Base-by-base conservation (phyloP, 2,113 vertebrate genomes). In the Sterrhoptilus dennistouni region DNA sequence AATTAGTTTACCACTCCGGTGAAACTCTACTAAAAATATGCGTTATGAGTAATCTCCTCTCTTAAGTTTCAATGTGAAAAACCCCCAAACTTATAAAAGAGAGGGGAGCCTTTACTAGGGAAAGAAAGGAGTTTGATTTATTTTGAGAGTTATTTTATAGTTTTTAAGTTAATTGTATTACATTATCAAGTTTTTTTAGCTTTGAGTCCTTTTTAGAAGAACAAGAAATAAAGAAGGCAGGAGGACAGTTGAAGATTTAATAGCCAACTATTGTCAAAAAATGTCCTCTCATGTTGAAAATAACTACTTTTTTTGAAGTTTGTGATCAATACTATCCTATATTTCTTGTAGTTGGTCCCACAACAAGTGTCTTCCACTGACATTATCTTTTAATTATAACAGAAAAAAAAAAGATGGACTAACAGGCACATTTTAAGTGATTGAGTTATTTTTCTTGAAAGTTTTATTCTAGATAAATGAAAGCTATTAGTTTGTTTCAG, bases 331-430 rank as follows among this genome's bases (percentile, higher is more conserved):
- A 72, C 50, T 68, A 22, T 72, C 45, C 82, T 75, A 69, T 93
- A 50, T 93, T 82, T 95, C 61, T 87, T 85, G 45, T 54, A 64
- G 44, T 24, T 33, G 7, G 42, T 82, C 31, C 40, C 53, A 59
- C 40, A 83, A 50, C 16, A 84, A 87, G 22, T 57, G 6, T 93
- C 36, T 85, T 82, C n/a, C 36, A 28, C 35, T 90, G 75, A 59
- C 40, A 31, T 89, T 95, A 91, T 96, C 74, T 95, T 85, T 91
- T 93, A 91, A 89, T 94, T 96, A 45, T 66, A 85, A 83, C 70
- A 74, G n/a, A 79, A 78, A 64, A 57, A 72, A 72, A 69, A 57
- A 93, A 87, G 25, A 70, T 61, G 53, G 61, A 68, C 42, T 72
- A 93, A 64, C 47, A 54, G 74, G 33, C 54, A 69, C 59, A 61